phyloP scores from a whole-genome alignment of 2,888 invertebrate genomes.

The Seira sanloemensis region DNA sequence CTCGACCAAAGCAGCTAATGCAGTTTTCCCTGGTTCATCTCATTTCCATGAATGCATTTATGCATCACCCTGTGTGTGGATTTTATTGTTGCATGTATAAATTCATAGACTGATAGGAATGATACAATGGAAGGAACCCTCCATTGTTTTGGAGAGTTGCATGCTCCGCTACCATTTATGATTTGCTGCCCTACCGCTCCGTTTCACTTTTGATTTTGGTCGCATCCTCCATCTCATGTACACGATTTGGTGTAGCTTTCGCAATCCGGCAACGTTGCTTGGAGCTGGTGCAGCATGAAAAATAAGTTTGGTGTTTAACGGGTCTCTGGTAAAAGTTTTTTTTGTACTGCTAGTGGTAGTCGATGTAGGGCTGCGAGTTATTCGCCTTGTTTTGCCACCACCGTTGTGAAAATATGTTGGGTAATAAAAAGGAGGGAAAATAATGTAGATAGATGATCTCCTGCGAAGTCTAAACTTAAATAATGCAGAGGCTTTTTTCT shows the following conservation, averaged over 20 bases:
- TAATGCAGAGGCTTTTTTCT: background rate
- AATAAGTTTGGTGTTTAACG: background rate
- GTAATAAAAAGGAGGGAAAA: background rate
- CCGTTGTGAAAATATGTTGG: background rate
- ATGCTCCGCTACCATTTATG: conserved; percentile 29
- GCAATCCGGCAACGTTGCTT: no score
- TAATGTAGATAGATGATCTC: conserved; percentile 50
- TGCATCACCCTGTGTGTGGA: conserved; percentile 15
- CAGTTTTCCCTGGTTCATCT: background rate
- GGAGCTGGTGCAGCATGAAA: background rate
- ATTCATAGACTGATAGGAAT: conserved; percentile 10
- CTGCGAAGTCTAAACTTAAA: background rate
- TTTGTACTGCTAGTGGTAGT: no score
- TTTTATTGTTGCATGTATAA: conserved; percentile 22
- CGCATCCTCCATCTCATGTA: background rate
- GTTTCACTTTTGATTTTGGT: conserved; percentile 24
- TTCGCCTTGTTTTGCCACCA: background rate
- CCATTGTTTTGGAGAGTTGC: conserved; percentile 22
- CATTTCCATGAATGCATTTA: conserved; percentile 14
- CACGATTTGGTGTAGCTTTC: background rate
- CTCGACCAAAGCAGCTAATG: background rate
- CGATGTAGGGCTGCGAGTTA: background rate
- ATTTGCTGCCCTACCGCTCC: conserved; percentile 24
- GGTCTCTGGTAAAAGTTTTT: background rate
- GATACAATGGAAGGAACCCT: background rate